Evolutionary conservation across 2,113 vertebrate genomes (phyloP), one percentile per base, ranked within the genome.

Genomic region (Ariopsis seemanni): DNA sequence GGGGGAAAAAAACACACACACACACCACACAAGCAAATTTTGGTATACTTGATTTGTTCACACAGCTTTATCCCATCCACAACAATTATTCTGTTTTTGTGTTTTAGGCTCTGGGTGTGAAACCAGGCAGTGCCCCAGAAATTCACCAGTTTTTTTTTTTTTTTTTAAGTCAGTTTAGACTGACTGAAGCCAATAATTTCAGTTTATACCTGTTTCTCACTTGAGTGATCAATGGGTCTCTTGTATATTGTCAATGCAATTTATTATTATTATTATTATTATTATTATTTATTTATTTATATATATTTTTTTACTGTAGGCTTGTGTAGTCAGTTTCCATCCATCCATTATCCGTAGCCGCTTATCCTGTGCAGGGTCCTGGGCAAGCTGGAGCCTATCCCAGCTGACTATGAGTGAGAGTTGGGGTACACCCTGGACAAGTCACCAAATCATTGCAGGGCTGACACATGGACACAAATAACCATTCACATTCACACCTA

Each of bases 61-160:
- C 2, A 0, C 20, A 63, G 62, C n/a, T 27, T 4, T 27, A 14
- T 27, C 25, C n/a, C n/a, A 27, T 14, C 10, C n/a, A 67, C 30
- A 34, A 6, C 25, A 67, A 8, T 18, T 34, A 27, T 30, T 30
- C 25, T 12, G 63, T 2, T 27, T 34, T 34, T 34, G 30, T 11
- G 53, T 11, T 55, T 17, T 71, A 71, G 34, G 5, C 30, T 71
- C 0, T 34, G 17, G 67, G 14, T 71, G 11, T 30, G 27, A 71
- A 42, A 7, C 7, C 90, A 20, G 83, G 85, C 11, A 86, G 58
- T n/a, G 50, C 75, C 48, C 88, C 79, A 53, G 89, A 90, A 55
- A 91, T 50, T 90, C 91, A 89, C 7, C 88, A 88, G 34, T n/a
- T 34, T 34, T 34, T 34, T 34, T 90, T 88, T n/a, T 85, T 83